A percentile compares a stretch with the other conserved stretches of the same genome.
These are phyloP conservation scores for Xestia c-nigrum DNA, from an alignment of 2,888 invertebrate genomes.

Conservation along the genomic window DNA sequence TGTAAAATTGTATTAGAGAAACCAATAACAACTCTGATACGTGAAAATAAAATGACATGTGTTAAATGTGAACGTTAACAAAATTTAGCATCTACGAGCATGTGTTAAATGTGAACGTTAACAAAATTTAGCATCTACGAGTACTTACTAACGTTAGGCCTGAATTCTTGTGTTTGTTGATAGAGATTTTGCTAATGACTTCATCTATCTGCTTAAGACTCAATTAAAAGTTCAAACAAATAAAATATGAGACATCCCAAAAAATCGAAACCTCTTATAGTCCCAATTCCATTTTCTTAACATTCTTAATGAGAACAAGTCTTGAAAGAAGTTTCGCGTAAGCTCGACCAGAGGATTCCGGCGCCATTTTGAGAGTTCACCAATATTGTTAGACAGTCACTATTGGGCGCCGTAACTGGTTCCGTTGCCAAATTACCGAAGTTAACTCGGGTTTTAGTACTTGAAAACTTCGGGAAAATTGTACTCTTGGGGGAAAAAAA, in stretches of 20 bases:
- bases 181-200: neutral
- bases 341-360: conserved; percentile 9
- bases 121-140: conserved; percentile 6
- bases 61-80: neutral
- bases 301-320: conserved; percentile 34
- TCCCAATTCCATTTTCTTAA: conserved; percentile 8
- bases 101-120: neutral
- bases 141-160: neutral
- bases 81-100: conserved; percentile 4
- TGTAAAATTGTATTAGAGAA: neutral
- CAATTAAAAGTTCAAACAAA: conserved; percentile 30
- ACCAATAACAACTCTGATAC: neutral
- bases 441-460: conserved; percentile 33
- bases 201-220: neutral
- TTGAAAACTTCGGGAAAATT: conserved; percentile 8
- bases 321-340: conserved; percentile 35
- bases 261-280: neutral
- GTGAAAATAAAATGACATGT: neutral
- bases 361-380: conserved; percentile 49
- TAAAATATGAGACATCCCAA: neutral
- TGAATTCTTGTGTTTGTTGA: neutral
- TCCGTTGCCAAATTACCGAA: conserved; percentile 60
- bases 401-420: conserved; percentile 45
- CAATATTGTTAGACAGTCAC: conserved; percentile 44
- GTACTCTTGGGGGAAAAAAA: conserved; percentile 4